Conservation (phyloP, 2,113 vertebrate genomes). For the Ciconia boyciana region DNA sequence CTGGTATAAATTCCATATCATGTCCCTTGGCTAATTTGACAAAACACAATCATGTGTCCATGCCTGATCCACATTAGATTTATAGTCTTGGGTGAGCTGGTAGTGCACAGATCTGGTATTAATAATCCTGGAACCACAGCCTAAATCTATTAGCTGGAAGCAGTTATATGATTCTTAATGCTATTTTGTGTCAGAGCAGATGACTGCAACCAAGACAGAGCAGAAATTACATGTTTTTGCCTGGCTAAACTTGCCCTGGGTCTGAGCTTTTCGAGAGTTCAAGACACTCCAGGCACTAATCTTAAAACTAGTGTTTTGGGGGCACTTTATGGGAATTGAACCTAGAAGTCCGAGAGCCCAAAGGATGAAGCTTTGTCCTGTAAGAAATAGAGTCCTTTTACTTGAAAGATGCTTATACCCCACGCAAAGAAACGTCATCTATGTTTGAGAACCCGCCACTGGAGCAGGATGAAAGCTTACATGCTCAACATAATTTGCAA, state of each 20-base stretch:
- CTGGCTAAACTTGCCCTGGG: background rate
- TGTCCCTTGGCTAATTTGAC: constrained; percentile 64
- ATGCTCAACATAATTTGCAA: background rate
- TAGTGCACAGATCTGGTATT: constrained; percentile 59
- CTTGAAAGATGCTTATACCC: background rate
- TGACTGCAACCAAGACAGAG: constrained; percentile 24
- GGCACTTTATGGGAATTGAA: background rate
- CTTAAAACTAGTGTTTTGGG: background rate
- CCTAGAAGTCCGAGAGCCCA: background rate
- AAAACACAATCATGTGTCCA: constrained; percentile 67
- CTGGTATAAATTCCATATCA: constrained; percentile 59
- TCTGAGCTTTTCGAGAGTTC: background rate
- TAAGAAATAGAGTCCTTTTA: background rate
- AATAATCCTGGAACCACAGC: constrained; percentile 57
- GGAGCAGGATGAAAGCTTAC: background rate
- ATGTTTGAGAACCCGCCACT: background rate
- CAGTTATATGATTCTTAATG: constrained; percentile 57
- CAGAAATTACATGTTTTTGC: background rate
- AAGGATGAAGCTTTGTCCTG: background rate
- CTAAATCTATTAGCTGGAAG: constrained; percentile 62
- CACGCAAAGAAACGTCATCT: background rate
- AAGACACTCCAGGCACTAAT: background rate
- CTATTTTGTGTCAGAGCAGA: constrained; percentile 59
- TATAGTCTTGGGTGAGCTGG: constrained; percentile 52
- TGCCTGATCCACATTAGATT: constrained; percentile 60